These are phyloP conservation scores for Melieria picta DNA, from an alignment of 2,888 invertebrate genomes.

Conservation along the genomic window DNA sequence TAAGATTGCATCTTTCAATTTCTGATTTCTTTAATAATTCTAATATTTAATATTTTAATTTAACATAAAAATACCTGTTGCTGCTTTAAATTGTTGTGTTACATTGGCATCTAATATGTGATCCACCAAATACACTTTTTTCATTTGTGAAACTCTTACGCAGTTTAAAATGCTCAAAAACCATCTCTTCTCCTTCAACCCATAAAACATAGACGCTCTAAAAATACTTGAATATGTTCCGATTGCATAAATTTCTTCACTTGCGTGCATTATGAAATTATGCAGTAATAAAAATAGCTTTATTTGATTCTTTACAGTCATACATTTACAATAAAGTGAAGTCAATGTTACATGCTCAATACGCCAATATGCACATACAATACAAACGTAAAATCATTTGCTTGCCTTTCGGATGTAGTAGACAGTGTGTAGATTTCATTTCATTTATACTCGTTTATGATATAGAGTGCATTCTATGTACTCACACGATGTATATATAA, in stretches of 20 bases:
- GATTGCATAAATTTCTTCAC: background rate
- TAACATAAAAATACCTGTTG: no score
- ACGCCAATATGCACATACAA: background rate
- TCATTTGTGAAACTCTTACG: no score
- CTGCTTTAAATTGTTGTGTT: no score
- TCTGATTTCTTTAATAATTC: no score
- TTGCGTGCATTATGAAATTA: background rate
- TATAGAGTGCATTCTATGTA: background rate
- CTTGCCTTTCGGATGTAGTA: no score
- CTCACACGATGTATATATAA: background rate
- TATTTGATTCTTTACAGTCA: background rate
- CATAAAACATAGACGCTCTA: background rate
- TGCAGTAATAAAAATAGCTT: constrained; percentile 13
- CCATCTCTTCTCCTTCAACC: background rate
- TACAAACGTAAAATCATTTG: background rate
- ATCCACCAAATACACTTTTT: no score
- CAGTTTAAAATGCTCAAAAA: no score
- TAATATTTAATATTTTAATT: no score
- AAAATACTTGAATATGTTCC: background rate
- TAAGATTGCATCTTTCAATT: no score
- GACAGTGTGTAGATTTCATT: background rate
- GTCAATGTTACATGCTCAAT: background rate
- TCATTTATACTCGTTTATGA: background rate
- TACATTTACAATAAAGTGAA: background rate
- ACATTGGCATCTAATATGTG: no score